Evolutionary conservation across 1,140 invertebrate species (phyloP), one percentile per base, ranked within the genome.

Genomic region (Stenopsyche tienmushanensis): DNA sequence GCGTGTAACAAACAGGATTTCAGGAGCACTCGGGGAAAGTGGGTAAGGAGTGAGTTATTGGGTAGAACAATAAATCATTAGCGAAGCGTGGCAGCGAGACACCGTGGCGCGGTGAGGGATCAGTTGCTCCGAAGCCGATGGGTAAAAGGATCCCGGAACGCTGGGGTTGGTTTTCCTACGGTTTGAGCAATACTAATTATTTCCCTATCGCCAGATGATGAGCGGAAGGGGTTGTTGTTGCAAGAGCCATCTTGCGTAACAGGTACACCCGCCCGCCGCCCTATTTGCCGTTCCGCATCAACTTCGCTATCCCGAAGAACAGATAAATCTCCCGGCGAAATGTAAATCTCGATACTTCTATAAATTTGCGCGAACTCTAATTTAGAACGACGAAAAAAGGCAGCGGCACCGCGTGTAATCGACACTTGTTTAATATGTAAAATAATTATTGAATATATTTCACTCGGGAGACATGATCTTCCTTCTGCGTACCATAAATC

Each of bases 151-250:
- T 26, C 24, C 24, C 60, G 64, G 44, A 34, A 60, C n/a, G n/a
- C n/a, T 41, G 62, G 55, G 54, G 62, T 39, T 50, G 39, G 1
- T 20, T 34, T 53, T n/a, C 5, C 25, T 23, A 13, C 20, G 54
- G 17, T 41, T 57, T 24, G 21, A 21, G 59, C 60, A 64, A 69
- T 49, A 63, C 63, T 69, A 65, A 65, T 69, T 69, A 69, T 65
- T 69, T 69, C 55, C 55, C 50, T 69, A 69, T 69, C 57, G 67
- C 67, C 63, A 69, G 67, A 69, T 69, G 66, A 69, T 57, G 63
- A 65, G 39, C 29, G 26, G 57, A 62, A 45, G 18, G 47, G 47
- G 49, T 62, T 62, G 59, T 18, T 50, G 2, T 23, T 9, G 9
- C 59, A 23, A n/a, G 25, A 60, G 60, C 49, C 49, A 52, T 53